Evolutionary conservation across 2,113 vertebrate genomes (phyloP), one percentile per base, ranked within the genome.

Genomic region (Macaca mulatta): DNA sequence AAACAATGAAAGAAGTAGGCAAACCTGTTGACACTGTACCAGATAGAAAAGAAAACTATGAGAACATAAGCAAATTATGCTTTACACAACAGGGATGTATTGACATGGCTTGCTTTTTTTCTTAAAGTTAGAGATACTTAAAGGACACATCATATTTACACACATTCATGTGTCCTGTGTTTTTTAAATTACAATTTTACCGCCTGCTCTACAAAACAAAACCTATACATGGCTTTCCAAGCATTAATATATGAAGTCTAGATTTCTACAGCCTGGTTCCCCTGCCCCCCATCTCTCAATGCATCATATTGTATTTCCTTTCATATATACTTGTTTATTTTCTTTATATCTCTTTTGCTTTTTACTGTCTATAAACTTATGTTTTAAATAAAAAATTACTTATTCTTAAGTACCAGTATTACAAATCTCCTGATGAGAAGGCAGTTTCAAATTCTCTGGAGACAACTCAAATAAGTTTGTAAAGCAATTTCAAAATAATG

Each of bases 401-500:
- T 23, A 75, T 82, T 80, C 2, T 87, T 35, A 23, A 45, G 7
- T 82, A 93, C 4, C 30, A 87, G 25, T 81, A 84, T 75, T 23
- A 77, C 12, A 96, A 82, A 90, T 5, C n/a, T 96, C 2, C 52
- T 81, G 27, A 64, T 64, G 38, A 30, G 7, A 90, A 95, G 75
- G n/a, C 14, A 88, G 16, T 45, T 96, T 85, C 11, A 64, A 69
- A 95, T 79, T 84, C 14, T 57, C 27, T 48, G 30, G 43, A 50
- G 35, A 95, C 1, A 88, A 13, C n/a, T 90, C 12, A 95, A 45
- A 50, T 86, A 48, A 74, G 8, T 70, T 92, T 81, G 11, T 61
- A 40, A 80, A 75, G 90, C 74, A 67, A 75, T 92, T 82, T 89
- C 23, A 89, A 96, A 94, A 40, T 82, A 11, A 61, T 84, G n/a